Conservation (phyloP, 1,140 invertebrate genomes). For the Drosophila subobscura region DNA sequence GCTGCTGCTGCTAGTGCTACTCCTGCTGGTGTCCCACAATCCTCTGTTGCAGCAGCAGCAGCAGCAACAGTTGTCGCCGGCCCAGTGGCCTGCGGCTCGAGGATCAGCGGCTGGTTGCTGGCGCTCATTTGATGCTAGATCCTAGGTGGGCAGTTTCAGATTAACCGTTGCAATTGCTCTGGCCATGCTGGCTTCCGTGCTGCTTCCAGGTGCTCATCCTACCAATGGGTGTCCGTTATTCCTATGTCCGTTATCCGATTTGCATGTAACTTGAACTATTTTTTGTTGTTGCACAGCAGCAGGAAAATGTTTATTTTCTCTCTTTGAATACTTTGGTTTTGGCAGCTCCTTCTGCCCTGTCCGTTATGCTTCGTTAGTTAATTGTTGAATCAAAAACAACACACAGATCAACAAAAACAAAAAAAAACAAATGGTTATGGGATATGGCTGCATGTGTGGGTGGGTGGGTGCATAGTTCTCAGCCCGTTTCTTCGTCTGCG, state of each 20-base stretch:
- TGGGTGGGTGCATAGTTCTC: too few relatives aligned
- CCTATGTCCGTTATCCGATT: neutral
- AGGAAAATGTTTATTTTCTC: slow-evolving; percentile 1
- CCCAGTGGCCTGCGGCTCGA: slow-evolving; percentile 24
- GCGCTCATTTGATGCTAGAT: slow-evolving; percentile 36
- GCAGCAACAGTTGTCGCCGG: slow-evolving; percentile 14
- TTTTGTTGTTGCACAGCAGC: neutral
- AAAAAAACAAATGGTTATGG: too few relatives aligned
- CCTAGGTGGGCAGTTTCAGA: slow-evolving; percentile 54
- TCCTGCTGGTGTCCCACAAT: neutral
- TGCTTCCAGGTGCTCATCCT: too few relatives aligned
- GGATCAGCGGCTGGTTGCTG: slow-evolving; percentile 38
- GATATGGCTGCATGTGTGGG: too few relatives aligned
- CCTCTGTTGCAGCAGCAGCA: slow-evolving; percentile 5
- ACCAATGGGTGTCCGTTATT: too few relatives aligned
- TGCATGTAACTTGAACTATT: neutral
- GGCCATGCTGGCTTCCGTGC: too few relatives aligned
- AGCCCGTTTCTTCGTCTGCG: slow-evolving; percentile 26
- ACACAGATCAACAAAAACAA: too few relatives aligned
- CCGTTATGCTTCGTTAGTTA: too few relatives aligned
- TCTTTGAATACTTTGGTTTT: neutral
- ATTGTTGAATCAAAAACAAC: too few relatives aligned
- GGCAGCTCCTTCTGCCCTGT: too few relatives aligned
- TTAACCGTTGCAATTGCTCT: slow-evolving; percentile 32
- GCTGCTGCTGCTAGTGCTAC: slow-evolving; percentile 14